phyloP scores from a whole-genome alignment of 2,797 vertebrate species.

The Echiichthys vipera region DNA sequence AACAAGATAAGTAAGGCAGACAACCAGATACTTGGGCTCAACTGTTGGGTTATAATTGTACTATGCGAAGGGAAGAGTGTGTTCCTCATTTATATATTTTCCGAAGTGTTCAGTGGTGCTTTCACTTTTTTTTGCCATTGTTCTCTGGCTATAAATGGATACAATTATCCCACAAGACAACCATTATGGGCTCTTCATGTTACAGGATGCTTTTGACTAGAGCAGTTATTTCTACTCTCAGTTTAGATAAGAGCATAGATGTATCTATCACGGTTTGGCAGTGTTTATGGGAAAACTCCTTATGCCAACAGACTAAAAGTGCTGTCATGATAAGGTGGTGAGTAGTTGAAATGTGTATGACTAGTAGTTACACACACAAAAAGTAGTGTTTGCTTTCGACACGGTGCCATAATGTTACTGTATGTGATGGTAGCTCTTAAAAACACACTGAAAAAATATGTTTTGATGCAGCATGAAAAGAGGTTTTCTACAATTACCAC shows the following conservation, averaged over 20 bases:
- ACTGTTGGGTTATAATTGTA: not conserved
- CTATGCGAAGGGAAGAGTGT: not conserved
- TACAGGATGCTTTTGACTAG: not conserved
- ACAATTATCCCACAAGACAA: slow-evolving; percentile 11
- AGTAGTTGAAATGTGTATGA: not conserved
- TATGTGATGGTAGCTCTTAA: not conserved
- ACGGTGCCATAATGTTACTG: not conserved
- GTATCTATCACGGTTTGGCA: not conserved
- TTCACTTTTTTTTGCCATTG: not conserved
- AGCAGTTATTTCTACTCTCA: not conserved
- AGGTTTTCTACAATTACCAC: slow-evolving; percentile 23
- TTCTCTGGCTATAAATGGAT: slow-evolving; percentile 25
- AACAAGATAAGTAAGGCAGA: not conserved
- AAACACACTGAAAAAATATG: not conserved
- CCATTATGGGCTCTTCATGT: slow-evolving; percentile 4
- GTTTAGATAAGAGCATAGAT: not conserved
- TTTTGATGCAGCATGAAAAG: slow-evolving; percentile 21
- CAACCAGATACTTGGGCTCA: not conserved
- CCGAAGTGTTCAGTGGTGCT: not conserved
- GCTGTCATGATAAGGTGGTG: not conserved
- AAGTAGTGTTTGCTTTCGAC: not conserved
- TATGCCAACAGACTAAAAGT: slow-evolving; percentile 1
- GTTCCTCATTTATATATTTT: not conserved
- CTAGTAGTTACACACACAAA: not conserved
- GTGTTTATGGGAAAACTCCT: not conserved